Conservation (phyloP, 2,888 invertebrate genomes). For the Eurytoma californica region DNA sequence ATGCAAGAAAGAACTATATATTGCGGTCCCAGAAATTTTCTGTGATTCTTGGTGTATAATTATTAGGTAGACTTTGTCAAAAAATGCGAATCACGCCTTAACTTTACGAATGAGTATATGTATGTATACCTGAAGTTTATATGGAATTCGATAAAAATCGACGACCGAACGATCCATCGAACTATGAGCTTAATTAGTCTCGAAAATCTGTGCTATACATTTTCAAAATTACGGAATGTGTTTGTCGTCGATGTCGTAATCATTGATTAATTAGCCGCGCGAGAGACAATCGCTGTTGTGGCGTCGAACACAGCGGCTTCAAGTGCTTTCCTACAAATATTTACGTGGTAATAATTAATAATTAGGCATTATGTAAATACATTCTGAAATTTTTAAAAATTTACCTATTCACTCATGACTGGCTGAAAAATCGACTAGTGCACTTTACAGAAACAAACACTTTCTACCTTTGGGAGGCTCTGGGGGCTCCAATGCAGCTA, state of each 20-base stretch:
- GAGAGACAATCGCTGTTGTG: constrained; percentile 50
- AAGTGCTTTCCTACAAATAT: constrained; percentile 46
- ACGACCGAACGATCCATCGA: constrained; percentile 30
- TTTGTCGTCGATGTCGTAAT: constrained; percentile 52
- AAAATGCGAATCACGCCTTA: constrained; percentile 43
- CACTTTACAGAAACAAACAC: constrained; percentile 85
- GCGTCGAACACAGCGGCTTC: constrained; percentile 53
- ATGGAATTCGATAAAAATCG: constrained; percentile 53
- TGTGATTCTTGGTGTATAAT: constrained; percentile 45
- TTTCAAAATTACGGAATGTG: constrained; percentile 56
- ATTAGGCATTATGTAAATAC: no score
- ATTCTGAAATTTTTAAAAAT: background rate
- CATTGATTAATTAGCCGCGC: constrained; percentile 48
- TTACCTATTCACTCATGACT: constrained; percentile 55
- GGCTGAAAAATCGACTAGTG: constrained; percentile 52
- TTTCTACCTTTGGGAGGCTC: constrained; percentile 95
- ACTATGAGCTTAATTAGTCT: constrained; percentile 46
- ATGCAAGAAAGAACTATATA: constrained; percentile 45
- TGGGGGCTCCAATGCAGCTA: constrained; percentile 98
- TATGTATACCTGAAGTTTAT: constrained; percentile 43
- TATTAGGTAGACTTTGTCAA: constrained; percentile 46
- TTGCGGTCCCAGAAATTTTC: constrained; percentile 50
- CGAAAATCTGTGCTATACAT: constrained; percentile 51
- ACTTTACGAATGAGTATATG: constrained; percentile 54
- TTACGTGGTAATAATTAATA: background rate